Conservation (phyloP, 2,797 vertebrate genomes). For the Pangasius sanitwongsei region DNA sequence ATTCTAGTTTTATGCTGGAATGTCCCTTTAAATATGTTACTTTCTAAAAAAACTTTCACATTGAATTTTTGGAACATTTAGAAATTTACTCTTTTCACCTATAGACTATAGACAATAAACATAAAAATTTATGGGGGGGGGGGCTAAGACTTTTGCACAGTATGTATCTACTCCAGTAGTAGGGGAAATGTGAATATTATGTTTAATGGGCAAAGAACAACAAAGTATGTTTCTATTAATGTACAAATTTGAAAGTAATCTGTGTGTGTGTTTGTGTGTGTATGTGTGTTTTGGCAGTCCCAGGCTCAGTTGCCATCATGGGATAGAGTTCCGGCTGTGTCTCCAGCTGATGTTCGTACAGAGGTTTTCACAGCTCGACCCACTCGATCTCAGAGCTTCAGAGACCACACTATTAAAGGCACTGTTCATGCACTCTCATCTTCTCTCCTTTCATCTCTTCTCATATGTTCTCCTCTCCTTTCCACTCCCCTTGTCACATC, state of each 20-base stretch:
- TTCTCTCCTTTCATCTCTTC: constrained; percentile 5
- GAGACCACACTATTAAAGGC: constrained; percentile 79
- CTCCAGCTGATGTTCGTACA: constrained; percentile 83
- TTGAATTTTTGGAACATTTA: background rate
- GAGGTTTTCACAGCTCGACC: constrained; percentile 85
- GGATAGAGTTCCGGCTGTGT: constrained; percentile 74
- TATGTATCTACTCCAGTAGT: background rate
- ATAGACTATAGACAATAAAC: background rate
- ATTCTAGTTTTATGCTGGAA: background rate
- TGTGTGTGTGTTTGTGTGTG: constrained; percentile 1
- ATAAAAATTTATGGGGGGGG: background rate
- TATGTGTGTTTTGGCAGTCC: constrained; percentile 61
- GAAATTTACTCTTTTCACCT: background rate
- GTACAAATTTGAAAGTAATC: background rate
- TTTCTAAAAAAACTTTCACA: background rate
- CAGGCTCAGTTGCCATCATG: constrained; percentile 78
- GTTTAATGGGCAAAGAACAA: background rate
- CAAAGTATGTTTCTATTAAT: background rate
- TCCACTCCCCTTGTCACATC: background rate
- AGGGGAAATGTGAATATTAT: background rate
- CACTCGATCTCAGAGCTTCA: constrained; percentile 77
- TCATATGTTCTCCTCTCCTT: background rate
- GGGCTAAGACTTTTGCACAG: background rate
- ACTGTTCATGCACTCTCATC: constrained; percentile 21
- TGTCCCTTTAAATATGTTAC: background rate